phyloP scores from a whole-genome alignment of 2,888 invertebrate species.

The Pristionchus entomophagus region DNA sequence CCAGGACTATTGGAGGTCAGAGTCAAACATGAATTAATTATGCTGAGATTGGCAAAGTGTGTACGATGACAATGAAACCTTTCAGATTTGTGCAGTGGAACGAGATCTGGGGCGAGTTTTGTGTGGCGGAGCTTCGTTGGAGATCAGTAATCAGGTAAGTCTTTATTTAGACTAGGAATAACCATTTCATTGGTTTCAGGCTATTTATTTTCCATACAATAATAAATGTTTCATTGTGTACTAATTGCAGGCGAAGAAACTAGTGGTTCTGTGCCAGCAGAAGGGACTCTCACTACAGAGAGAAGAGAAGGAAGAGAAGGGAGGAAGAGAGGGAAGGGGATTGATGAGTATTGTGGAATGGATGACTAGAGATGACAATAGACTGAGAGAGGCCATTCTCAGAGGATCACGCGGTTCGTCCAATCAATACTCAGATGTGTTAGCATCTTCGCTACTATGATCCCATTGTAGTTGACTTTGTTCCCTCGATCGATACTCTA shows the following conservation, averaged over 20 bases:
- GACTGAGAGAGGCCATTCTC: not conserved
- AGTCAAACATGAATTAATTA: not conserved
- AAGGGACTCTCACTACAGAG: not conserved
- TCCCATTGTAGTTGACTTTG: not conserved
- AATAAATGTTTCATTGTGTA: not conserved
- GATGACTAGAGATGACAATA: not conserved
- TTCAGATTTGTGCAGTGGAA: constrained; percentile 16
- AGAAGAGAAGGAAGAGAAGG: not conserved
- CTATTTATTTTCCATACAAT: not conserved
- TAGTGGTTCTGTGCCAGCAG: not conserved
- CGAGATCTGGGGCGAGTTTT: not conserved
- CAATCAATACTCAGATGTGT: not conserved
- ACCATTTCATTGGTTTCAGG: too few species aligned
- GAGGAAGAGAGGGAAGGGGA: not conserved
- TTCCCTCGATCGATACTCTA: constrained; percentile 1
- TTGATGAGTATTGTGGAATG: not conserved
- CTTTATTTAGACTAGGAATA: too few species aligned
- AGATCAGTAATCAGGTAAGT: constrained; percentile 8
- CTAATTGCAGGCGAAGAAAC: constrained; percentile 16
- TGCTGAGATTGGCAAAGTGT: not conserved
- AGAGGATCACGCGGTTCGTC: not conserved
- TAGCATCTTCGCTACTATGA: not conserved
- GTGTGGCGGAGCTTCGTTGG: not conserved
- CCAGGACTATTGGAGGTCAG: constrained; percentile 33
- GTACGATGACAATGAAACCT: not conserved